Evolutionary conservation across 1,140 invertebrate genomes (phyloP).

Genomic region (Musca vetustissima): DNA sequence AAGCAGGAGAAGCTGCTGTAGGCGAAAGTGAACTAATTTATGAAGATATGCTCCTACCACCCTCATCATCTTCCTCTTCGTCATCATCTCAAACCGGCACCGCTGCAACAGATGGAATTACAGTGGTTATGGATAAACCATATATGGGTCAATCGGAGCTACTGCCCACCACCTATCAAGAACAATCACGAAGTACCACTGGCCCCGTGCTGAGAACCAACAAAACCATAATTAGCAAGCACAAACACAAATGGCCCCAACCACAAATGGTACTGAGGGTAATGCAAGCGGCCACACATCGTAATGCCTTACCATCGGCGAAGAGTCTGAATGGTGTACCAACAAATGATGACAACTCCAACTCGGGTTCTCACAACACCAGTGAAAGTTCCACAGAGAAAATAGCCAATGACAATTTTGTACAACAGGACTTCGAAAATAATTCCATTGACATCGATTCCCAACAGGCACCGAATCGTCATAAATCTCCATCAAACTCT

Average conservation of each 20-base stretch:
- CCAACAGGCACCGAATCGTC: conserved; percentile 30
- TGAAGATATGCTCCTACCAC: no score
- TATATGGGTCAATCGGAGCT: conserved; percentile 34
- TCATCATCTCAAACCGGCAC: no score
- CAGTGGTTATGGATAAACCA: conserved; percentile 48
- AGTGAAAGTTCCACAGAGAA: conserved; percentile 40
- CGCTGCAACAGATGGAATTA: conserved; percentile 35
- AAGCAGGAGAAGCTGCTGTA: no score
- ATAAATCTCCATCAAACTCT: neutral
- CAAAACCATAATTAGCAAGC: conserved; percentile 45
- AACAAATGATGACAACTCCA: neutral
- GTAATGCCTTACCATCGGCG: neutral
- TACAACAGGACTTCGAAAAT: conserved; percentile 51
- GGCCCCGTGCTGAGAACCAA: conserved; percentile 35
- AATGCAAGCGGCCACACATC: conserved; percentile 8
- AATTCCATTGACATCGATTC: conserved; percentile 53
- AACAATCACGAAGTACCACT: conserved; percentile 37
- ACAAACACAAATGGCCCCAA: conserved; percentile 48
- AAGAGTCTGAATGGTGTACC: neutral
- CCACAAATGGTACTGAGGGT: conserved; percentile 39
- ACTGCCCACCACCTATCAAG: conserved; percentile 28
- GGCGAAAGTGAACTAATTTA: no score
- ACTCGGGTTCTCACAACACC: neutral
- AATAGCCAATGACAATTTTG: conserved; percentile 35
- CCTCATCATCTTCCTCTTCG: no score